A percentile compares a stretch with the other conserved stretches of the same genome.
Evolutionary conservation across 2,797 vertebrate genomes (phyloP).

Genomic region (Hydrolagus colliei): DNA sequence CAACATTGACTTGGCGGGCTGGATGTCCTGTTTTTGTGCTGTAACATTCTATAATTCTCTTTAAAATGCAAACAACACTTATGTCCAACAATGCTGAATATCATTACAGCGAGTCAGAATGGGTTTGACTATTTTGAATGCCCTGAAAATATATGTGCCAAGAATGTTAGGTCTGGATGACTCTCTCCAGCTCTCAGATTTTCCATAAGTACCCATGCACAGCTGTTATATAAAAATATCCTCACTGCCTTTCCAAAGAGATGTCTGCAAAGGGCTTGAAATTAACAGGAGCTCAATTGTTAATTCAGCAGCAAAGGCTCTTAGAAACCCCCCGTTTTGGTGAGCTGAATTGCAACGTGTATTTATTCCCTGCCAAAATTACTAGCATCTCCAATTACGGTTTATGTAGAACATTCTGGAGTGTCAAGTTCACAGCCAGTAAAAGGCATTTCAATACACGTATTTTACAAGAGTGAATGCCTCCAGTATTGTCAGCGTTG

Average conservation of each 20-base stretch:
- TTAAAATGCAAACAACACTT: not conserved
- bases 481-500: not conserved
- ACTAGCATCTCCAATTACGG: not conserved
- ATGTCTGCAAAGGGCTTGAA: constrained; percentile 7
- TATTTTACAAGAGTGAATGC: not conserved
- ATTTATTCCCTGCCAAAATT: constrained; percentile 2
- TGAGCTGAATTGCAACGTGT: not conserved
- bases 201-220: constrained; percentile 5
- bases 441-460: not conserved
- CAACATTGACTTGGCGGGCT: too few relatives aligned
- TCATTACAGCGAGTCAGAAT: constrained; percentile 2
- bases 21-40: too few relatives aligned
- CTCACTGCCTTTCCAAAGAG: constrained; percentile 11
- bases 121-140: constrained; percentile 10
- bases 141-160: not conserved
- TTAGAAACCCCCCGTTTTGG: not conserved
- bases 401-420: not conserved
- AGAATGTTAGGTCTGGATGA: not conserved
- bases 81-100: not conserved
- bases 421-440: not conserved
- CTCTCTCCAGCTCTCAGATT: constrained; percentile 17
- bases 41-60: not conserved
- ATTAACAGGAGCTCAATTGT: constrained; percentile 22
- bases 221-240: constrained; percentile 16
- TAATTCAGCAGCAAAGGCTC: not conserved